Evolutionary conservation across 2,797 vertebrate species (phyloP).

Genomic region (Graptemys geographica): DNA sequence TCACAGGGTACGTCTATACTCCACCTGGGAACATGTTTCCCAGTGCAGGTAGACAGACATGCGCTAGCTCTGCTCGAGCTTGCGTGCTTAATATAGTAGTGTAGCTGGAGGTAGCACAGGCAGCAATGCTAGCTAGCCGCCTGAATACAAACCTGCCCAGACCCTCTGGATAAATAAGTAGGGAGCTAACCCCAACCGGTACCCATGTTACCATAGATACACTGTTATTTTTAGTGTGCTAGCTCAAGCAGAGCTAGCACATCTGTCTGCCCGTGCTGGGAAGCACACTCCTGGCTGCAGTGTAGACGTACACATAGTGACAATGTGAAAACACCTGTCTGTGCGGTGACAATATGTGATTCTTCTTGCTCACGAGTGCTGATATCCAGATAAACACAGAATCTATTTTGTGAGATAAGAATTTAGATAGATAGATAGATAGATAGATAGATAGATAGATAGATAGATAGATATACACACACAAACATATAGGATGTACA

Average conservation of each 20-base stretch:
- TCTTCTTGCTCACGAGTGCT: background rate
- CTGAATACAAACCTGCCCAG: background rate
- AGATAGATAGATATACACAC: background rate
- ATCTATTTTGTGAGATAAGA: background rate
- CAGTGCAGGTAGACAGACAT: background rate
- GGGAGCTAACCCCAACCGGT: background rate
- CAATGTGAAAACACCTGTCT: background rate
- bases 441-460: too few species aligned
- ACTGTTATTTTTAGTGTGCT: background rate
- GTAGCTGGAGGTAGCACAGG: background rate
- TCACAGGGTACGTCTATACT: background rate
- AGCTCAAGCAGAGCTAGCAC: background rate
- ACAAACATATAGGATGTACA: slow-evolving; percentile 26
- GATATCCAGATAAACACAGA: background rate
- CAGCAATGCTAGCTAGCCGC: background rate
- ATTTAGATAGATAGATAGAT: background rate
- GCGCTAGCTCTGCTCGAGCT: background rate
- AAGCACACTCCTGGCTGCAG: background rate
- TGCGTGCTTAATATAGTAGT: background rate
- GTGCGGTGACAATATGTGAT: background rate
- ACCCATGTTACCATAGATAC: background rate
- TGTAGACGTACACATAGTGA: background rate
- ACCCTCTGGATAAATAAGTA: background rate
- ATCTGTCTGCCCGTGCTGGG: background rate
- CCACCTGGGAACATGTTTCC: background rate